Evolutionary conservation across 2,113 vertebrate genomes (phyloP).

Genomic region (Podilymbus podiceps): DNA sequence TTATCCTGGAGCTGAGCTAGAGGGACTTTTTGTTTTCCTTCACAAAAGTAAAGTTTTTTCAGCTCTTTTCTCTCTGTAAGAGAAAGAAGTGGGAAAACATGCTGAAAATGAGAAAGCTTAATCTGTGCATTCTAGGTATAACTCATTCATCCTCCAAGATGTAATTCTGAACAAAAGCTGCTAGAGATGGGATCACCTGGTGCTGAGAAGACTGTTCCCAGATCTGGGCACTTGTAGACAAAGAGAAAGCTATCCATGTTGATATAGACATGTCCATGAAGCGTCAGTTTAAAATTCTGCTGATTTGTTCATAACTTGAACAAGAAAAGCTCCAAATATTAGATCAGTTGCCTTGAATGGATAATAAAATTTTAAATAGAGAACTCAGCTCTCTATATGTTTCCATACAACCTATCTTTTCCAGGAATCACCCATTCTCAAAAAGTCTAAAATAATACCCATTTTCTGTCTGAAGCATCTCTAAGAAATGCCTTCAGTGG

Average conservation of each 20-base stretch:
- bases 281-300: neutral
- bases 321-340: neutral
- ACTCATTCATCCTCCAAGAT: neutral
- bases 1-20: neutral
- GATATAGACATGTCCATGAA: neutral
- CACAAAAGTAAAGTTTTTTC: neutral
- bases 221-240: neutral
- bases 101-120: neutral
- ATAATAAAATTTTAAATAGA: neutral
- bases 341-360: neutral
- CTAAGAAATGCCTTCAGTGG: neutral
- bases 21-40: neutral
- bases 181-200: neutral
- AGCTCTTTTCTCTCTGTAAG: neutral
- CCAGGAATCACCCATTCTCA: neutral
- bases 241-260: neutral
- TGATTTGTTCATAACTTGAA: neutral
- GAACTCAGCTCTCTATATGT: neutral
- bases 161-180: neutral
- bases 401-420: neutral
- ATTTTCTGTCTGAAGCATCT: neutral
- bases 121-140: neutral
- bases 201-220: neutral
- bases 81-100: neutral
- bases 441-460: neutral